Base-by-base conservation (phyloP, 2,113 vertebrate genomes). In the Vimba vimba region DNA sequence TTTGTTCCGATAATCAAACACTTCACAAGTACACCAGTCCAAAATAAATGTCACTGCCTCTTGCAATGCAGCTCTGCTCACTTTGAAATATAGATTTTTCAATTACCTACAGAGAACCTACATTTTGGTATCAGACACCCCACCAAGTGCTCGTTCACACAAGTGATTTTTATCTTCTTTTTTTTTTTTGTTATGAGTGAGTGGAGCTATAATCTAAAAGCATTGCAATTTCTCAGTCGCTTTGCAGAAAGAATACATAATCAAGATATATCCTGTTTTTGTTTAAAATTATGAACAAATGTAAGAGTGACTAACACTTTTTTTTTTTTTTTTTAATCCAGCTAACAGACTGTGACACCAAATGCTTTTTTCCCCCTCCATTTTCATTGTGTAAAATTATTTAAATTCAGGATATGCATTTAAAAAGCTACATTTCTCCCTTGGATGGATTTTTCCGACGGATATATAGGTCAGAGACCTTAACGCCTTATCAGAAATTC, bases 391-490 rank as follows among this genome's bases (percentile, higher is more conserved):
- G 0, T 50, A 76, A 33, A 82, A 92, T 94, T 93, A 94, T 93
- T 94, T 93, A 93, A 94, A 94, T 94, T 89, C 83, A 88, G 90
- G 79, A 90, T 91, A 92, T 94, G 89, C 91, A 91, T 92, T 94
- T 94, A 91, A 91, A 94, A 92, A 95, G 92, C 90, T 91, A 91
- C 88, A 90, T 91, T 93, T 93, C 91, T 94, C 91, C 92, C 89
- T 88, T 91, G 90, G 87, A 85, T 89, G 92, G 91, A 89, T 92
- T 94, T 93, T 93, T 94, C 62, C 92, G 89, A 86, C 90, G 89
- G 93, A 94, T 95, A 95, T 96, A 95, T 94, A 94, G 94, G 94
- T 95, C 95, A 95, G 92, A 93, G 93, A 94, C 94, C 91, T 89
- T 87, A 59, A 93, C 88, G 92, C 94, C 93, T 95, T 95, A 96